phyloP scores from a whole-genome alignment of 2,797 vertebrate species.

The Hydrocynus forskahlii region DNA sequence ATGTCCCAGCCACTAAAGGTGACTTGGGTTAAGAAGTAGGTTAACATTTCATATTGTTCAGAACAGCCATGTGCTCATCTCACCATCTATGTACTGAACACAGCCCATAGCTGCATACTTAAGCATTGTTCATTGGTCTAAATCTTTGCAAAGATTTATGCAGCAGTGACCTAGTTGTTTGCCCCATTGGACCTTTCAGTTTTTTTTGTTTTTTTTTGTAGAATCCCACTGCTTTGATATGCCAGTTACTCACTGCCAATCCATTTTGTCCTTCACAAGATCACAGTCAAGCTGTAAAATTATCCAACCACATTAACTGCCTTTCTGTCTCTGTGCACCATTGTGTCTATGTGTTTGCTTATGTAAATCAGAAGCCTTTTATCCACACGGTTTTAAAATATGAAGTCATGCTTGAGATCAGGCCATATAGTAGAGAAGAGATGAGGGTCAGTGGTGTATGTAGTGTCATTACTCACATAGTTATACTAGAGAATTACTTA shows the following conservation, averaged over 20 bases:
- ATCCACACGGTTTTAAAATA: slow-evolving; percentile 15
- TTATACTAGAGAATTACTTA: slow-evolving; percentile 23
- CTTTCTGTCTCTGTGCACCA: slow-evolving; percentile 20
- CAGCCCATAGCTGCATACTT: neutral
- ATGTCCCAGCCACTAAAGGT: neutral
- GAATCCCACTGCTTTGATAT: slow-evolving; percentile 56
- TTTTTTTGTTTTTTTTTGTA: slow-evolving; percentile 24
- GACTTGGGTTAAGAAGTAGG: neutral
- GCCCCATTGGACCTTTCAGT: slow-evolving; percentile 30
- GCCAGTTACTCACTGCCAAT: slow-evolving; percentile 72
- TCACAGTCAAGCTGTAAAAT: slow-evolving; percentile 37
- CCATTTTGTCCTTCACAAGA: slow-evolving; percentile 25
- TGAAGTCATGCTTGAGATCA: slow-evolving; percentile 24
- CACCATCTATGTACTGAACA: slow-evolving; percentile 12
- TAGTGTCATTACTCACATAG: neutral
- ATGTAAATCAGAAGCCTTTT: slow-evolving; percentile 13
- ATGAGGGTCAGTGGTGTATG: neutral
- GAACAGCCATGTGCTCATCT: slow-evolving; percentile 22
- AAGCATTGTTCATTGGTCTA: slow-evolving; percentile 21
- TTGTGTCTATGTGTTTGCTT: slow-evolving; percentile 6
- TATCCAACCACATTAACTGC: slow-evolving; percentile 41
- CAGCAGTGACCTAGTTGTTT: slow-evolving; percentile 38
- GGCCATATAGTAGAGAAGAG: neutral
- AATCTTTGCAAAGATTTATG: slow-evolving; percentile 43
- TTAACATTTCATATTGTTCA: slow-evolving; percentile 38